phyloP scores from a whole-genome alignment of 2,113 vertebrate genomes.

The Vicugna pacos region DNA sequence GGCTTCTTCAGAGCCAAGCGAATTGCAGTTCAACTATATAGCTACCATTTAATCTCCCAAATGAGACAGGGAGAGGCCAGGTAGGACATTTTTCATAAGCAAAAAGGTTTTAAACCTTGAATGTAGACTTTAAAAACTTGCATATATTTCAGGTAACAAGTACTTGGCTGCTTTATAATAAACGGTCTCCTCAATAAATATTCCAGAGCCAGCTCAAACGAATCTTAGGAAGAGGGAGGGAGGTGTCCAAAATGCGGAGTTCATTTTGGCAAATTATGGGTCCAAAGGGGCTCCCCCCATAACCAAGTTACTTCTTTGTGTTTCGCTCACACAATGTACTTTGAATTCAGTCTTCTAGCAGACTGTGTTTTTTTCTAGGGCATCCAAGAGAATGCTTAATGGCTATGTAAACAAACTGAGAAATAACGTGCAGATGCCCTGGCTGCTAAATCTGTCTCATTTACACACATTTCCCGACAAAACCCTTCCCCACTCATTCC shows the following conservation, averaged over 20 bases:
- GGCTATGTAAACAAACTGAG: slow-evolving; percentile 47
- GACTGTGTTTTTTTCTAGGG: not conserved
- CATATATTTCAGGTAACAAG: slow-evolving; percentile 80
- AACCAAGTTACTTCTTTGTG: slow-evolving; percentile 25
- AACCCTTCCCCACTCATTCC: not conserved
- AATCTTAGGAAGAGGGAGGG: not conserved
- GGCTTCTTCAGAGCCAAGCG: slow-evolving; percentile 74
- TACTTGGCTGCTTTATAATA: slow-evolving; percentile 78
- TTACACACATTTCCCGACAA: slow-evolving; percentile 20
- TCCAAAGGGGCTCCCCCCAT: not conserved
- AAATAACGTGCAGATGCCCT: not conserved
- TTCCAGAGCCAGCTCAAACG: slow-evolving; percentile 35
- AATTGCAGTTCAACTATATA: slow-evolving; percentile 75
- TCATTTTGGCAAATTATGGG: slow-evolving; percentile 29
- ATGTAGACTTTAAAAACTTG: slow-evolving; percentile 80
- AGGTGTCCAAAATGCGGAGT: not conserved
- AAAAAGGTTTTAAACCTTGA: slow-evolving; percentile 83
- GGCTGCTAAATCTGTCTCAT: not conserved
- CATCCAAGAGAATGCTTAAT: not conserved
- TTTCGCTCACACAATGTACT: not conserved
- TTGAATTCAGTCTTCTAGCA: not conserved
- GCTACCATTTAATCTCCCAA: slow-evolving; percentile 81
- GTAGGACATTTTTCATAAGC: slow-evolving; percentile 81
- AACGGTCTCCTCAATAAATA: slow-evolving; percentile 81
- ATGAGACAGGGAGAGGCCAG: slow-evolving; percentile 83